Base-by-base conservation (phyloP, 2,797 vertebrate genomes). In the Rhinogobio ventralis region DNA sequence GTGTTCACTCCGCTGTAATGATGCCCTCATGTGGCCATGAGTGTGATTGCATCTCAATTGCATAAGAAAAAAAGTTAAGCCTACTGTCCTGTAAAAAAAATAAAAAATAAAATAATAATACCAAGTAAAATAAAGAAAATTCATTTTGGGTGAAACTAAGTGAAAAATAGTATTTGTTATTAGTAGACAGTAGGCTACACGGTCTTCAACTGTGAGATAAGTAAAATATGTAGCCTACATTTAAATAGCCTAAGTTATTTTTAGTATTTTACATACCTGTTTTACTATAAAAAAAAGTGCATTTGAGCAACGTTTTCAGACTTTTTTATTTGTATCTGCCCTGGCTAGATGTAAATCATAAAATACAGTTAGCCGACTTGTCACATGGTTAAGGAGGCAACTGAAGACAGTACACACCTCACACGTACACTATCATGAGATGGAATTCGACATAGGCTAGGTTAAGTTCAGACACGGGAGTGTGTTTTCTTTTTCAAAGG, bases 21-120 rank as follows among this genome's bases (percentile, higher is more conserved):
- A 77, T 66, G 72, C 86, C 86, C 84, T 86, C 82, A 39, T 81
- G 81, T 86, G 86, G 77, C 25, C 71, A 83, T n/a, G 49, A 67
- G 9, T 76, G 51, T 80, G 23, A 57, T 23, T 30, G 53, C 51
- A 68, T 28, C 33, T 36, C 20, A 14, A 53, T 69, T 49, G 5
- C 14, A n/a, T 39, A 13, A 25, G n/a, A 66, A 36, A 39, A 39
- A 39, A 39, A 39, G 36, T 39, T 39, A 39, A 39, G 36, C 36
- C 30, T 33, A n/a, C 5, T 2, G 25, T 42, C 11, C 1, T 69
- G 53, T 42, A 7, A 17, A 25, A 28, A 4, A 51, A 36, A 36
- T 3, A 33, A 1, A 30, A 30, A 1, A 33, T 33, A 33, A 33
- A 33, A 33, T 33, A 33, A 33, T 33, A 33, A 33, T 33, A 33